Evolutionary conservation across 2,113 vertebrate species (phyloP), one percentile per base, ranked within the genome.

Genomic region (Malaclemys terrapin): DNA sequence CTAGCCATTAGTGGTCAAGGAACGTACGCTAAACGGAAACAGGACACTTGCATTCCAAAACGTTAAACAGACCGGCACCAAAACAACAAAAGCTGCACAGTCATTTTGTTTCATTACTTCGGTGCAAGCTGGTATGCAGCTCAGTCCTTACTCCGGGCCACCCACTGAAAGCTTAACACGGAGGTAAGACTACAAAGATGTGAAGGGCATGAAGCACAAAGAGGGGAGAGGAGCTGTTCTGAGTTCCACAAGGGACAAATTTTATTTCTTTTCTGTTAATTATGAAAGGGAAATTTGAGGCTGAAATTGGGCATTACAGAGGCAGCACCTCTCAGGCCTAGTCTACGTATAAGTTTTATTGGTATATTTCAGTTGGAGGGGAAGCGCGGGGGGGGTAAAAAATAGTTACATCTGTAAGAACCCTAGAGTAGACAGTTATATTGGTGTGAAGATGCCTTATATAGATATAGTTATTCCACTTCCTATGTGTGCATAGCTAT

Each of bases 1-100:
- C 0, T 0, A 47, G 56, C 2, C 20, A 53, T 13, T 82, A 84
- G 82, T 3, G 10, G 6, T 14, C 52, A 52, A 4, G 3, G 42
- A 47, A 3, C 12, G 3, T 47, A 45, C 8, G 12, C 13, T 47
- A 78, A 25, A 76, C 38, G 1, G 72, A 25, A 76, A 72, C 13
- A 2, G 9, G 65, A 65, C n/a, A 38, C 10, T 72, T 72, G 20
- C 65, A 38, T 72, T 38, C n/a, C 16, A 9, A 38, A 72, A 2
- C n/a, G 10, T 72, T 24, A 27, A 78, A 14, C 24, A 27, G 22
- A 47, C 75, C 75, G 6, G 1, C 9, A 10, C 12, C 75, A 38
- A 52, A 82, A 35, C 3, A 69, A 82, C 42, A 42, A 49, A 6
- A 42, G 12, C 20, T 76, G 72, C 72, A 45, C 11, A 45, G 27